A percentile compares a stretch with the other conserved stretches of the same genome.
Conservation (phyloP, 2,888 invertebrate genomes). For the Xylota segnis region DNA sequence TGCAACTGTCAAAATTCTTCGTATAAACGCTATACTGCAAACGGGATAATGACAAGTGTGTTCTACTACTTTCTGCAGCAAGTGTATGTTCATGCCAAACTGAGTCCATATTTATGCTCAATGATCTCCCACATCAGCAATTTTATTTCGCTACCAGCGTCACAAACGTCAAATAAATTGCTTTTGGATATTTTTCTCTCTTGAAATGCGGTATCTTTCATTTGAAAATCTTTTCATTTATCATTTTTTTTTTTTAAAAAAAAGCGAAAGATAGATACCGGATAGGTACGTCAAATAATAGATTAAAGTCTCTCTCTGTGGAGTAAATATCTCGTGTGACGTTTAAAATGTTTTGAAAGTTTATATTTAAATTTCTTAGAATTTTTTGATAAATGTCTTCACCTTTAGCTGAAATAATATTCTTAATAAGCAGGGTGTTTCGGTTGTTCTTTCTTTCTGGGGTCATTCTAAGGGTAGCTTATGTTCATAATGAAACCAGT, state of each 20-base stretch:
- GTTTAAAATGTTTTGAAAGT: not conserved
- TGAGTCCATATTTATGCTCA: slow-evolving; percentile 6
- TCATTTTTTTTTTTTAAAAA: too few species aligned
- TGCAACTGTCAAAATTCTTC: too few species aligned
- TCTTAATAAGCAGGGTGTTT: slow-evolving; percentile 5
- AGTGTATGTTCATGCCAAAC: not conserved
- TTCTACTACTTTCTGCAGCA: not conserved
- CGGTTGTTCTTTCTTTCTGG: not conserved
- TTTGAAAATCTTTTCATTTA: slow-evolving; percentile 10
- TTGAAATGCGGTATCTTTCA: not conserved
- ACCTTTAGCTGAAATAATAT: not conserved
- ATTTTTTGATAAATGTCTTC: slow-evolving; percentile 17
- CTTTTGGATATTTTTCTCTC: not conserved
- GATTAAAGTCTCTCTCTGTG: not conserved
- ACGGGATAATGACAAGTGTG: not conserved
- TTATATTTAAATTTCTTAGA: not conserved
- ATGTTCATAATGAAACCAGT: not conserved
- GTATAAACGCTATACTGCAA: too few species aligned
- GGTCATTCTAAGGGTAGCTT: slow-evolving; percentile 12
- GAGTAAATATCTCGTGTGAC: not conserved
- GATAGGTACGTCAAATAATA: not conserved
- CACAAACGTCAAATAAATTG: slow-evolving; percentile 5
- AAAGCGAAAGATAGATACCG: not conserved
- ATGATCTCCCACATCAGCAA: slow-evolving; percentile 2
- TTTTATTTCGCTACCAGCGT: not conserved